These are phyloP conservation scores for Spisula solida DNA, from an alignment of 2,888 invertebrate genomes.

Conservation along the genomic window DNA sequence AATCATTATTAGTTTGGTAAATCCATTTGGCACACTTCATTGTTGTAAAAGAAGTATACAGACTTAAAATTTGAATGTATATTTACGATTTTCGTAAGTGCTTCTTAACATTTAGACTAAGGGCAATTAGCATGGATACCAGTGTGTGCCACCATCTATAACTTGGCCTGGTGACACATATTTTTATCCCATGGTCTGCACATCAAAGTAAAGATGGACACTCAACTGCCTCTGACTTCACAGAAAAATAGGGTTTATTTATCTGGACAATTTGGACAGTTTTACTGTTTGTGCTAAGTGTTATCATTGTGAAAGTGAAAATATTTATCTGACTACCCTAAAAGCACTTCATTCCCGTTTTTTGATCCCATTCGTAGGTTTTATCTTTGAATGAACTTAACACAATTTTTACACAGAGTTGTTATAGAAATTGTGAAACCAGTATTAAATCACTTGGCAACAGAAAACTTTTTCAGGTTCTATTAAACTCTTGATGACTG, in stretches of 20 bases:
- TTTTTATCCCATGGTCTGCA: no score
- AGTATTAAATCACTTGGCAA: conserved; percentile 17
- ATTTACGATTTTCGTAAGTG: no score
- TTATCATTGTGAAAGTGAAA: background rate
- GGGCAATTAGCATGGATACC: no score
- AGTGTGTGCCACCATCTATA: no score
- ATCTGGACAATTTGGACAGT: background rate
- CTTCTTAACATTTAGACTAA: no score
- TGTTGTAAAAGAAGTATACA: no score
- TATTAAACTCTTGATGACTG: background rate
- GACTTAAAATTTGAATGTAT: no score
- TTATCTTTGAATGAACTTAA: background rate
- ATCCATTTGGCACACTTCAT: no score
- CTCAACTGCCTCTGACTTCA: no score
- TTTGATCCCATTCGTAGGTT: background rate
- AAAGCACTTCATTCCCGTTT: background rate
- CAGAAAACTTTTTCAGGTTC: conserved; percentile 19
- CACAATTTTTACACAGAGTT: background rate
- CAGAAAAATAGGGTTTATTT: background rate
- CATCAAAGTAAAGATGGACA: no score
- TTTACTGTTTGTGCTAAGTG: background rate
- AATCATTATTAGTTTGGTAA: no score
- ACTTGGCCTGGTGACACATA: no score
- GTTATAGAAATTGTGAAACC: conserved; percentile 4
- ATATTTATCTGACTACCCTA: background rate